Evolutionary conservation across 2,113 vertebrate species (phyloP), one percentile per base, ranked within the genome.

Genomic region (Phainopepla nitens): DNA sequence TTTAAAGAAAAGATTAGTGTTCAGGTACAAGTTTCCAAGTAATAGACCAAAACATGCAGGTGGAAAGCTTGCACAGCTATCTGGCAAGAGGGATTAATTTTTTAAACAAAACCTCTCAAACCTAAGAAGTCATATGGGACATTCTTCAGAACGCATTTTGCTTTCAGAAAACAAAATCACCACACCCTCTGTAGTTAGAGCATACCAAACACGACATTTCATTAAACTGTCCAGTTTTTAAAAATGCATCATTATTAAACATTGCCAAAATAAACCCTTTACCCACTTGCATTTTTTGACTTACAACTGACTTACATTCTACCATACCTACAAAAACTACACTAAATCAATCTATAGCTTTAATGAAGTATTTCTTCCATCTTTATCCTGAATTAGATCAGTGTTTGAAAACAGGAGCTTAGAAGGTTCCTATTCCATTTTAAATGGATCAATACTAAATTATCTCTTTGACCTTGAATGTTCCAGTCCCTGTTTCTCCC

Each of bases 371-470:
- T 77, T 93, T 73, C 56, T 90, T 71, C 78, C 2, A 2, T 49
- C 54, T 84, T 94, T 82, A 82, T 65, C 75, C 54, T 85, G 65
- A 90, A 93, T 90, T 87, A 94, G 50, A 94, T 92, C 93, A 50
- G 10, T 47, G 66, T 77, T 87, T 79, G 45, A 70, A 89, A 88
- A 77, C 49, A 82, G 89, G 36, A 94, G 94, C 58, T 65, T 4
- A 73, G 42, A 93, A 80, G 45, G 66, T 51, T 94, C 70, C 87
- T 64, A 76, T 61, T 94, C 50, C 93, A 88, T 64, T 91, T 90
- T 41, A 86, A 96, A 93, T 45, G 60, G 83, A 96, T 95, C 96
- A 56, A 97, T 96, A 94, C 53, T 73, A 62, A 91, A 94, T 90
- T 93, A 91, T 65, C 93, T 85, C 82, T 94, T 88, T 96, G 91